Percentiles rank a stretch among this genome's conserved stretches.
Conservation (phyloP, 2,888 invertebrate genomes). For the Scaptodrosophila latifasciaeformis region DNA sequence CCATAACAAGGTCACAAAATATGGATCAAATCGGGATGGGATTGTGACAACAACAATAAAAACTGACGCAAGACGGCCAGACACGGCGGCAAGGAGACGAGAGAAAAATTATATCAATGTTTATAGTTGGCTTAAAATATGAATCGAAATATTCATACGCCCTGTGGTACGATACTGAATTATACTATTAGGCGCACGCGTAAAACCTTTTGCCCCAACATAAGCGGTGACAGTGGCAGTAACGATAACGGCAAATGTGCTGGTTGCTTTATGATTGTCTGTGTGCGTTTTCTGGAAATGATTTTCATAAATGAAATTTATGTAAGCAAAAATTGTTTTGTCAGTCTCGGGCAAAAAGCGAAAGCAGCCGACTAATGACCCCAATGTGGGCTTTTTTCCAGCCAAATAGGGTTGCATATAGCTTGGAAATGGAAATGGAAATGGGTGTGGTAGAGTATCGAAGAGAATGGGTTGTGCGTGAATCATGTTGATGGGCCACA, state of each 20-base stretch:
- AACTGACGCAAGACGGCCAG: conserved; percentile 35
- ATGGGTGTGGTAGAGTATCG: background rate
- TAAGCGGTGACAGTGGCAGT: too few species aligned
- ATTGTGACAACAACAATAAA: too few species aligned
- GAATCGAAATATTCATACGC: conserved; percentile 54
- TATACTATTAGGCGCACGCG: conserved; percentile 27
- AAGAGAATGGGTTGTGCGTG: background rate
- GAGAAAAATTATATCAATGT: too few species aligned
- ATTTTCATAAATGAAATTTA: conserved; percentile 64
- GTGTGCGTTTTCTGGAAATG: conserved; percentile 39
- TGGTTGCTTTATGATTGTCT: background rate
- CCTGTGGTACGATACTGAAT: conserved; percentile 30
- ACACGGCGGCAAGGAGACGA: conserved; percentile 4
- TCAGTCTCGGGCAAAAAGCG: conserved; percentile 32
- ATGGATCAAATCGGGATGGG: too few species aligned
- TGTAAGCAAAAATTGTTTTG: conserved; percentile 54
- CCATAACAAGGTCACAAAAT: too few species aligned
- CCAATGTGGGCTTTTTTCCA: too few species aligned
- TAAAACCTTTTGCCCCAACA: conserved; percentile 8
- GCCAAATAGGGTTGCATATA: too few species aligned
- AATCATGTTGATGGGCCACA: background rate
- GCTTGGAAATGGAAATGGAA: conserved; percentile 30
- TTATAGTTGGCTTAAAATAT: conserved; percentile 20
- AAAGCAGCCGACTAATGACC: background rate
- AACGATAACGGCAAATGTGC: too few species aligned